phyloP scores from a whole-genome alignment of 1,140 invertebrate species.

The Eriosoma lanigerum region DNA sequence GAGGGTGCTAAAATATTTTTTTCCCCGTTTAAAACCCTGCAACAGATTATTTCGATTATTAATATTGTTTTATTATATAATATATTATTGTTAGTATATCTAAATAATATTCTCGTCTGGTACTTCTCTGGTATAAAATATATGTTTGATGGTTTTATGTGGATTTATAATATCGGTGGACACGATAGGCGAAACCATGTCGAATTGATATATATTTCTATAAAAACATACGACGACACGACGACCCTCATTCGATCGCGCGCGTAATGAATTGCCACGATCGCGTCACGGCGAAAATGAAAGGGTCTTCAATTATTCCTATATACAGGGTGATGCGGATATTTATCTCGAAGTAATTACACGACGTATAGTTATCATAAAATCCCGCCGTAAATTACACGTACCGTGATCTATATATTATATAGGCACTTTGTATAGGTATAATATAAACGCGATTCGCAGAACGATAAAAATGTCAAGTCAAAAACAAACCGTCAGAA shows the following conservation, averaged over 20 bases:
- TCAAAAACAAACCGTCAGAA: too few relatives aligned
- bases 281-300: slow-evolving; percentile 29
- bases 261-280: slow-evolving; percentile 3
- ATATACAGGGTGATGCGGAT: slow-evolving; percentile 38
- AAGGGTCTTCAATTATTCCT: slow-evolving; percentile 34
- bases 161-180: background rate
- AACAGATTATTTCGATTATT: background rate
- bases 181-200: slow-evolving; percentile 8
- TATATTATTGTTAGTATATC: background rate
- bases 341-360: slow-evolving; percentile 33
- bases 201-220: background rate
- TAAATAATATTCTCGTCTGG: background rate
- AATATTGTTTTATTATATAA: background rate
- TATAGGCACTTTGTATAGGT: too few relatives aligned
- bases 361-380: too few relatives aligned
- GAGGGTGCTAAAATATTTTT: slow-evolving; percentile 22
- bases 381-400: too few relatives aligned
- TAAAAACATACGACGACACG: too few relatives aligned
- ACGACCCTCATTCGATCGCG: too few relatives aligned
- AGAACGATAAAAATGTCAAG: background rate
- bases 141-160: too few relatives aligned
- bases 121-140: background rate
- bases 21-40: background rate
- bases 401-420: too few relatives aligned
- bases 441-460: background rate